phyloP scores from a whole-genome alignment of 2,113 vertebrate genomes.

The Aegotheles bennettii region DNA sequence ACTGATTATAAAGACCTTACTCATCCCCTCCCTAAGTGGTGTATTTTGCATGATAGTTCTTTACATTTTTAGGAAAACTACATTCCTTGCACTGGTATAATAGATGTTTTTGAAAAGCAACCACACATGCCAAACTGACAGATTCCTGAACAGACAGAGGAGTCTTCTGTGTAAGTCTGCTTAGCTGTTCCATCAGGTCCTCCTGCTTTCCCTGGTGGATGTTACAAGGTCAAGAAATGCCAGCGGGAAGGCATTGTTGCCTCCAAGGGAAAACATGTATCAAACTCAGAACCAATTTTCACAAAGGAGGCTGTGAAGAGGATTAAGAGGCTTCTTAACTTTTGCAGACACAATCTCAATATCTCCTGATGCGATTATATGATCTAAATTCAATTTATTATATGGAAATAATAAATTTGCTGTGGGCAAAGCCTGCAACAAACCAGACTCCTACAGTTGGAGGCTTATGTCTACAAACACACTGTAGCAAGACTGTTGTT shows the following conservation, averaged over 20 bases:
- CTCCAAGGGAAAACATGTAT: background rate
- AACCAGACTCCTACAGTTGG: background rate
- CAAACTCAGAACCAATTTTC: background rate
- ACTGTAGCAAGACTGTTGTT: background rate
- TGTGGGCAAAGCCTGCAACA: background rate
- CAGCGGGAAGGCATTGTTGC: background rate
- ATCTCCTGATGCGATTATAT: background rate
- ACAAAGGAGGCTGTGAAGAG: background rate
- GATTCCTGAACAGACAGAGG: background rate
- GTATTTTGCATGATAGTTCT: background rate
- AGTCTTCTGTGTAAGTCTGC: background rate
- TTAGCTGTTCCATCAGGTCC: background rate
- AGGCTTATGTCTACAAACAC: background rate
- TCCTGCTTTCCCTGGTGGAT: background rate
- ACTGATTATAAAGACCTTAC: background rate
- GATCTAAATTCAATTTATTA: background rate
- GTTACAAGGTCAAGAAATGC: background rate
- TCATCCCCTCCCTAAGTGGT: background rate
- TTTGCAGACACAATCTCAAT: background rate
- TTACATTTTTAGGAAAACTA: background rate
- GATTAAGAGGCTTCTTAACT: slow-evolving; percentile 6
- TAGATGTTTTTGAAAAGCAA: background rate
- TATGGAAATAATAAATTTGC: background rate
- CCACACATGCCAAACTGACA: background rate
- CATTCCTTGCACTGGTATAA: background rate